Percentiles rank a stretch among this genome's conserved stretches.
phyloP scores from a whole-genome alignment of 2,113 vertebrate species.

The Tenebrosternarchus preto region DNA sequence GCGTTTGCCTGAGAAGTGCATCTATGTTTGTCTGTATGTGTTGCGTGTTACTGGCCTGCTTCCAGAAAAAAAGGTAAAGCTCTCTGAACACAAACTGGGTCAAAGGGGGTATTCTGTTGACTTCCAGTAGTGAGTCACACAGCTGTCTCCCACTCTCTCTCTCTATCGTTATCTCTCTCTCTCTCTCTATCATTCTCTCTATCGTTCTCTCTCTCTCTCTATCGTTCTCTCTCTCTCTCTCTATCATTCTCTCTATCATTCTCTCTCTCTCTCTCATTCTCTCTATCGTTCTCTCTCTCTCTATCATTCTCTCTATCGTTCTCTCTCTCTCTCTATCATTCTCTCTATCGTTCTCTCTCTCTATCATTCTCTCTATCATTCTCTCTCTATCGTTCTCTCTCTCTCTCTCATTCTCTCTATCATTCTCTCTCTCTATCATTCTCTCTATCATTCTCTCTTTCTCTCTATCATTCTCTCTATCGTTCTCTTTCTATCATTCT shows the following conservation, averaged over 20 bases:
- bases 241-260: too few relatives aligned
- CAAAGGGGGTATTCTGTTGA: conserved; percentile 48
- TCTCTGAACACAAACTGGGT: conserved; percentile 50
- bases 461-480: not conserved
- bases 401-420: not conserved
- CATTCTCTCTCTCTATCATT: not conserved
- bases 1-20: not conserved
- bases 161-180: not conserved
- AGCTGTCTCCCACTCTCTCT: conserved; percentile 22
- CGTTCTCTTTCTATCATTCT: not conserved
- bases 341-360: not conserved
- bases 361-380: not conserved
- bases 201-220: conserved; percentile 4
- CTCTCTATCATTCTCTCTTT: not conserved
- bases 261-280: not conserved
- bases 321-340: not conserved
- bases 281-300: not conserved
- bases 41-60: conserved; percentile 4
- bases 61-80: conserved; percentile 32
- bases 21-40: not conserved
- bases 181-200: conserved; percentile 6
- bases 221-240: not conserved
- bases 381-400: not conserved
- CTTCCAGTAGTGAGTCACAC: conserved; percentile 56
- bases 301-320: not conserved